These are phyloP conservation scores for Trididemnum clinides DNA, from an alignment of 23 tunicate genomes.

Conservation along the genomic window DNA sequence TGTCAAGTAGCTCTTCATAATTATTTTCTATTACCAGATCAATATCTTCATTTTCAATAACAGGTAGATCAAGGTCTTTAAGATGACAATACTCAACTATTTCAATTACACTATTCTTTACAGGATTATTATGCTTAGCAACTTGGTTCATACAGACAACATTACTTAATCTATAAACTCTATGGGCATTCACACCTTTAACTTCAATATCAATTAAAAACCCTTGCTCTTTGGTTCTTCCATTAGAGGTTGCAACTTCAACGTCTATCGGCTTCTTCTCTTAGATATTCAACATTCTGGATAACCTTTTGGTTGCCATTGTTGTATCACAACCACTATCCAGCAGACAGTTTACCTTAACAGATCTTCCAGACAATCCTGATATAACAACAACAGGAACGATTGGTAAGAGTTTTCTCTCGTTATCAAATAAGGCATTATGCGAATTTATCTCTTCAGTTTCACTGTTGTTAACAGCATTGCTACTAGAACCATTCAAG, in stretches of 20 bases:
- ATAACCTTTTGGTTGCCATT: background rate
- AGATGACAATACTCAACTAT: background rate
- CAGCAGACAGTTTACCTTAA: background rate
- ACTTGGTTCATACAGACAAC: background rate
- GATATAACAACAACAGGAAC: background rate
- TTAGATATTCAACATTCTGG: background rate
- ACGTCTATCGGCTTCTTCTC: background rate
- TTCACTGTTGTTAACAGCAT: too few relatives aligned
- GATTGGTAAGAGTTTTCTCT: background rate
- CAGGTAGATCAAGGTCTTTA: background rate
- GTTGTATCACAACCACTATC: constrained; percentile 15
- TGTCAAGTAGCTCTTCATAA: background rate
- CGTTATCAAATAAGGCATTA: background rate
- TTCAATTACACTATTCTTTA: background rate
- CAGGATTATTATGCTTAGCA: background rate
- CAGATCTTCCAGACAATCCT: background rate
- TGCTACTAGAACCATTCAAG: too few relatives aligned
- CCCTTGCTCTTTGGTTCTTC: background rate
- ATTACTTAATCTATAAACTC: background rate
- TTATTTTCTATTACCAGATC: background rate
- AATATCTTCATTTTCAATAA: background rate
- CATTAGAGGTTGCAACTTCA: background rate
- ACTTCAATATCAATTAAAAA: background rate
- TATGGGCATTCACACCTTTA: background rate
- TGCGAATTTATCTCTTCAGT: too few relatives aligned